phyloP scores from a whole-genome alignment of 2,113 vertebrate species.

The Bagarius yarrelli region DNA sequence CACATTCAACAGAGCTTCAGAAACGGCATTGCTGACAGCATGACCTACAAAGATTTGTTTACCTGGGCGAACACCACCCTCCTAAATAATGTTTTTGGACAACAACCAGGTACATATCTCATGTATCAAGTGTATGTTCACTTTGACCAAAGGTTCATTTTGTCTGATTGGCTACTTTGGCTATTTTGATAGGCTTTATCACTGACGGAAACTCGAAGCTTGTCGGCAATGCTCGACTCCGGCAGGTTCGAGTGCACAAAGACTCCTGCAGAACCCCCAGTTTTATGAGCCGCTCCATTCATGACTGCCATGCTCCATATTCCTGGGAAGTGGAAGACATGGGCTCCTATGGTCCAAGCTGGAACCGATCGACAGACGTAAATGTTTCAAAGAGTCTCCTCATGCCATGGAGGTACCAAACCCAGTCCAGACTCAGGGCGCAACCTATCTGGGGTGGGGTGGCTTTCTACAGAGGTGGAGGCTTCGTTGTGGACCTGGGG shows the following conservation, averaged over 20 bases:
- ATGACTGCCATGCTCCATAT: constrained; percentile 76
- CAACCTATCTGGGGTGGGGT: constrained; percentile 81
- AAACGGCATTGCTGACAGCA: constrained; percentile 70
- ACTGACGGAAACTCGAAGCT: constrained; percentile 93
- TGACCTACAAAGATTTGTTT: constrained; percentile 82
- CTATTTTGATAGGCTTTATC: constrained; percentile 79
- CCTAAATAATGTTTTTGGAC: constrained; percentile 81
- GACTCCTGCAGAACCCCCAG: constrained; percentile 71
- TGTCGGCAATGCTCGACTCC: constrained; percentile 84
- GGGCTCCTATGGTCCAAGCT: constrained; percentile 75
- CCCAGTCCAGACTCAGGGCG: constrained; percentile 73
- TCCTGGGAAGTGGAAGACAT: constrained; percentile 84
- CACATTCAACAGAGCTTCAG: constrained; percentile 88
- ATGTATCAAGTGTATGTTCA: neutral
- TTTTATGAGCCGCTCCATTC: constrained; percentile 62
- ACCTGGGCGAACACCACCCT: constrained; percentile 85
- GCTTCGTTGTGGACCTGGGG: constrained; percentile 82
- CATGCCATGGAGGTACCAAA: constrained; percentile 81
- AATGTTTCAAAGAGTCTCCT: constrained; percentile 58
- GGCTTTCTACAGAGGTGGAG: constrained; percentile 84
- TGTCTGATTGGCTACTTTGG: neutral
- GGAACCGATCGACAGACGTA: constrained; percentile 64
- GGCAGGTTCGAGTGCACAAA: constrained; percentile 83
- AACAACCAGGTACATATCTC: constrained; percentile 74
- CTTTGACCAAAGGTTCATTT: neutral